phyloP scores from a whole-genome alignment of 2,797 vertebrate species.

The Megaceryle alcyon region DNA sequence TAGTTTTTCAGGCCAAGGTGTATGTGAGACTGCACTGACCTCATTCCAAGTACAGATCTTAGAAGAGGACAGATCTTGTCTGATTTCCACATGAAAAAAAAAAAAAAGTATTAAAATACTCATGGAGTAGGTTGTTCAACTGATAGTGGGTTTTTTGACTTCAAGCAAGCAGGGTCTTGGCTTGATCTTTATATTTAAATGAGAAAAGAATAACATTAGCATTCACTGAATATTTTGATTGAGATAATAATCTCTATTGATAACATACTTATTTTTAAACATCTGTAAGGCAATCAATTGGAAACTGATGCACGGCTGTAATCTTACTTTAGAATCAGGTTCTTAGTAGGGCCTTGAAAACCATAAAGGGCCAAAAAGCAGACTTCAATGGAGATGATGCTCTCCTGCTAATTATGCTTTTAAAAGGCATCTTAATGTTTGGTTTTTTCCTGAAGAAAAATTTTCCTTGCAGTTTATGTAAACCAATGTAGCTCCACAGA shows the following conservation, averaged over 20 bases:
- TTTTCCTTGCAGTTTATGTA: neutral
- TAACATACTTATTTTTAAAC: conserved; percentile 43
- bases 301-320: conserved; percentile 27
- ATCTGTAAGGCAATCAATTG: conserved; percentile 59
- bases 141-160: neutral
- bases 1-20: neutral
- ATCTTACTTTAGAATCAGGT: conserved; percentile 48
- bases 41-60: neutral
- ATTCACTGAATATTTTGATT: conserved; percentile 62
- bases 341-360: conserved; percentile 27
- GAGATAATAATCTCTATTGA: conserved; percentile 59
- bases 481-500: neutral
- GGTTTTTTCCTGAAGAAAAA: neutral
- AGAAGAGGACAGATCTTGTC: neutral
- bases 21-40: neutral
- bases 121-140: neutral
- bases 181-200: conserved; percentile 59
- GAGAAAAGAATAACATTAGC: conserved; percentile 55
- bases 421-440: neutral
- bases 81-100: neutral
- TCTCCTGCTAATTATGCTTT: neutral
- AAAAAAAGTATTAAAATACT: neutral
- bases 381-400: neutral
- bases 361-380: neutral
- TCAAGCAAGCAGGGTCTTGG: conserved; percentile 29